Evolutionary conservation across 2,888 invertebrate species (phyloP), one percentile per base, ranked within the genome.

Genomic region (Cetonia aurata): DNA sequence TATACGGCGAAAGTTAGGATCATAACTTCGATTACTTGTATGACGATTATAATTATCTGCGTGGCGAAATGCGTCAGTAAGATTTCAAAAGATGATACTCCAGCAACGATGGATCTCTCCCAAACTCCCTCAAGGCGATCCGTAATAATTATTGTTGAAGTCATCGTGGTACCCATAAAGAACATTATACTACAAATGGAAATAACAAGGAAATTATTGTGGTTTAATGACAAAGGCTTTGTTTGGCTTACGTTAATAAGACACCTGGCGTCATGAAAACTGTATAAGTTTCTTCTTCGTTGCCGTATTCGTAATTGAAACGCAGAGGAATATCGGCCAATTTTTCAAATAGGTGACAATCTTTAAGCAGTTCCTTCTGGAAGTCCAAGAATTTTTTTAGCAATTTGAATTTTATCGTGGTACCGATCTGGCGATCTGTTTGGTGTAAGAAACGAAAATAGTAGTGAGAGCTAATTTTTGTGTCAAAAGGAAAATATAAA

Each of bases 221-320:
- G 50, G 3, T 50, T 52, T n/a, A 6, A 33, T 4, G 12, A 52
- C n/a, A 2, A 52, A 48, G 19, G 17, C n/a, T n/a, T 67, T 19
- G 17, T n/a, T n/a, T 42, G 15, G 86, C 90, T 90, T 84, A 94
- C 94, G 93, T 91, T 76, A 96, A 87, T 75, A 96, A 89, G 60
- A 95, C 90, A 4, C 94, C 93, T 0, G 96, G 96, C 0, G 93
- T 93, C 88, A 96, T 93, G 82, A 93, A 96, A 71, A 90, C 89
- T 6, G 91, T 89, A 81, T 92, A 93, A 73, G 90, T 91, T 2
- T 92, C 89, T 69, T 92, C 87, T 68, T 85, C 85, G 10, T 84
- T 84, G 1, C 95, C 95, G 79, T 89, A 93, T 52, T 95, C 85
- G 0, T 93, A 93, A 9, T 90, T 86, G 79, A 93, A 91, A 84